Conservation (phyloP, 2,888 invertebrate genomes). For the Eumacrocentrus americanus region DNA sequence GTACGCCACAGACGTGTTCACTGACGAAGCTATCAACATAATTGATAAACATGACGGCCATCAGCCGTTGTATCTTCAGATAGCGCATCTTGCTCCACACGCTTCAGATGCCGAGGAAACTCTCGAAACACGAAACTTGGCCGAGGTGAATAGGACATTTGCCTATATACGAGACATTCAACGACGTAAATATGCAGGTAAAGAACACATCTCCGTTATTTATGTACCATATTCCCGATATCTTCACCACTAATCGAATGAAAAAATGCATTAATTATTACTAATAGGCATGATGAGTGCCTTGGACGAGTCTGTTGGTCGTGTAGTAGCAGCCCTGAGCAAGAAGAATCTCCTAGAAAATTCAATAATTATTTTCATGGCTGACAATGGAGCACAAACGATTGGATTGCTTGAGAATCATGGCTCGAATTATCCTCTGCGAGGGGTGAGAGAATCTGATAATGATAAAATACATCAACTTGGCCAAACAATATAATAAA, state of each 20-base stretch:
- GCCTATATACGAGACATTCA: conserved; percentile 72
- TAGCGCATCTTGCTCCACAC: conserved; percentile 83
- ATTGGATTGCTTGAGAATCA: conserved; percentile 62
- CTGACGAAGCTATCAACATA: conserved; percentile 69
- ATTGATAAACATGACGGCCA: conserved; percentile 67
- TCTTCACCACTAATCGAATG: not conserved
- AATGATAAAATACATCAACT: too few species aligned
- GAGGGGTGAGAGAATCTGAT: conserved; percentile 63
- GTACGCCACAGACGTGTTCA: conserved; percentile 77
- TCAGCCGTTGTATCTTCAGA: conserved; percentile 77
- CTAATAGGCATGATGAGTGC: conserved; percentile 66
- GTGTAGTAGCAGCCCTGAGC: conserved; percentile 63
- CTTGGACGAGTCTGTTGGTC: conserved; percentile 68
- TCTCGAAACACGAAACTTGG: conserved; percentile 71
- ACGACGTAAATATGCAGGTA: conserved; percentile 77
- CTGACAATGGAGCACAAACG: conserved; percentile 68
- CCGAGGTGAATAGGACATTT: conserved; percentile 71
- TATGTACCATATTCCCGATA: too few species aligned
- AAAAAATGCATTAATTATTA: conserved; percentile 29
- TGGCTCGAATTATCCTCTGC: conserved; percentile 69
- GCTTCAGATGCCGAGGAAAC: conserved; percentile 72
- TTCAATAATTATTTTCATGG: conserved; percentile 68
- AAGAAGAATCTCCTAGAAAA: conserved; percentile 64
- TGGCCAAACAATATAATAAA: too few species aligned
- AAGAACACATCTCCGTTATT: too few species aligned